phyloP scores from a whole-genome alignment of 64 coral and sea anemone species.

The Montipora cactus region DNA sequence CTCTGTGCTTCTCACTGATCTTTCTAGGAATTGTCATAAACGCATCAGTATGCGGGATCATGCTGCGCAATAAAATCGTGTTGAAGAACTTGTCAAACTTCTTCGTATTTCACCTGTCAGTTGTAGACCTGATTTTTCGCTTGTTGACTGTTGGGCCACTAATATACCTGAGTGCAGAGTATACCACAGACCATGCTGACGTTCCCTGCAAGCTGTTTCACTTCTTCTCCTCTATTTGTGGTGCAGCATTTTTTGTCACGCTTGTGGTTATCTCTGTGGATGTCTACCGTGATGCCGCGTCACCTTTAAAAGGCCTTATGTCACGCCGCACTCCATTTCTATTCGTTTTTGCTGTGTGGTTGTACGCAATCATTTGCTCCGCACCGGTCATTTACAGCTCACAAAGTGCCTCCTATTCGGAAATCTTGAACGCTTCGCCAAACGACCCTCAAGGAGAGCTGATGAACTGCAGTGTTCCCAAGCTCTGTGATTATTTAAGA shows the following conservation, averaged over 20 bases:
- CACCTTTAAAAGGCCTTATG: conserved; percentile 31
- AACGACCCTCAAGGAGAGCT: neutral
- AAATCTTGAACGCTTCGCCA: neutral
- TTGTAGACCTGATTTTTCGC: conserved; percentile 45
- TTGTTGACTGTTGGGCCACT: conserved; percentile 3
- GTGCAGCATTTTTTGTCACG: conserved; percentile 54
- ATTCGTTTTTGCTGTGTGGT: conserved; percentile 37
- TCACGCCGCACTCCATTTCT: conserved; percentile 23
- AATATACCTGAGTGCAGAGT: conserved; percentile 20
- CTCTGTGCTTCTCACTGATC: neutral
- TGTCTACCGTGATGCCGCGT: conserved; percentile 49
- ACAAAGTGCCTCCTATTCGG: conserved; percentile 31
- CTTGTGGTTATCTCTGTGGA: conserved; percentile 49
- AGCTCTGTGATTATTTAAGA: conserved; percentile 23
- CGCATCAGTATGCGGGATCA: conserved; percentile 18
- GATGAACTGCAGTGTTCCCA: neutral
- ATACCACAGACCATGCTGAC: neutral
- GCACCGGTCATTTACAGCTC: conserved; percentile 58
- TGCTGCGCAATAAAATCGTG: conserved; percentile 34
- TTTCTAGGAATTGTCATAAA: conserved; percentile 39
- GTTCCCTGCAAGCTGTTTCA: conserved; percentile 42
- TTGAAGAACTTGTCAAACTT: conserved; percentile 70
- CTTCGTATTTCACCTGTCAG: conserved; percentile 63
- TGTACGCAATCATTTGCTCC: conserved; percentile 10
- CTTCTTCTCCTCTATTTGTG: conserved; percentile 39